Base-by-base conservation (phyloP, 53 echinoderm and acorn worm genomes). In the Crossaster papposus region DNA sequence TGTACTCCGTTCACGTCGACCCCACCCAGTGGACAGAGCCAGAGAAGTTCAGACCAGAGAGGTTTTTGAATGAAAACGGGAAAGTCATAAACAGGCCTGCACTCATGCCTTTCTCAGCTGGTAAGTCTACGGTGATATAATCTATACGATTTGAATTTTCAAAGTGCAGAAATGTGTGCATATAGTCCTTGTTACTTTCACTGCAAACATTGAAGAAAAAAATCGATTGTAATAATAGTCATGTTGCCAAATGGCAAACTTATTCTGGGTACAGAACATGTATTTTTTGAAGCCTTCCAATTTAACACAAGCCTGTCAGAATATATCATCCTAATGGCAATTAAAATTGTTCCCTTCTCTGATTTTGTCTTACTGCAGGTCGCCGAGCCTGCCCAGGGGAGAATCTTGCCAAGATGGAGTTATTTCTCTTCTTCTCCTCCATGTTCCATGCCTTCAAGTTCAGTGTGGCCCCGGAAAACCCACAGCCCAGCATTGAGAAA, bases 51-150 rank as follows among this genome's bases (percentile, higher is more conserved):
- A 89, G 65, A 37, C 99, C 99, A 30, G 92, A 96, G 65, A 89
- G 99, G 88, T 99, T 99, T 84, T 75, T 99, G 78, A 78, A 89
- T 23, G 89, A 92, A 20, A 89, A 91, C 4, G 93, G 96, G 2
- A 93, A 91, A 54, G 93, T 93, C 44, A 26, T 85, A 70, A 88
- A 93, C 64, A 64, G 78, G 29, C 95, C 99, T 50, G 99, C 96
- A 54, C 96, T 99, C 14, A 96, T 99, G 99, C 93, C 99, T 23
- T 99, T 99, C 79, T 99, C 99, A 54, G 99, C 99, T 92, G 99
- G 99, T 99, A 89, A 68, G 95, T 72, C 80, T 23, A 54, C n/a
- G 14, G 24, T 78, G 38, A 4, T 38, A 55, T 18, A 15, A 17
- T 10, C 30, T 72, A 72, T 20, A 4, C 32, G 22, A 14, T 34